These are phyloP conservation scores for Polyommatus iphigenia DNA, from an alignment of 2,888 invertebrate genomes.

Conservation along the genomic window DNA sequence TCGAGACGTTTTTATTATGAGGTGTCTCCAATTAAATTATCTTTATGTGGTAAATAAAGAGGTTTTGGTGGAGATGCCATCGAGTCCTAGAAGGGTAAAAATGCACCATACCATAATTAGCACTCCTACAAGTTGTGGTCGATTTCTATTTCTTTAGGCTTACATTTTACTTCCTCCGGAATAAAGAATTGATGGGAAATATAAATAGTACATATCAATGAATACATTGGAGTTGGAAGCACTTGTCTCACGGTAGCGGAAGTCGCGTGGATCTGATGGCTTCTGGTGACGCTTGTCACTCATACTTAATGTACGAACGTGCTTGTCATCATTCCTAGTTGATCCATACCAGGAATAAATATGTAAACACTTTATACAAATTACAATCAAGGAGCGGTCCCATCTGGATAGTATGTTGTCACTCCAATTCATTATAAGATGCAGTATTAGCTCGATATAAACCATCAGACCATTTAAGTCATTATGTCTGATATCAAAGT, in stretches of 20 bases:
- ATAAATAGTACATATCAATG: not conserved
- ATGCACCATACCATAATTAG: too few species aligned
- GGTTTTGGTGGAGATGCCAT: too few species aligned
- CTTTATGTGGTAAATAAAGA: too few species aligned
- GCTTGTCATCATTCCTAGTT: not conserved
- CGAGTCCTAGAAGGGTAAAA: too few species aligned
- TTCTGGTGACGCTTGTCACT: not conserved
- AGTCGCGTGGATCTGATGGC: not conserved
- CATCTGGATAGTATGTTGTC: not conserved
- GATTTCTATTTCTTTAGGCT: not conserved
- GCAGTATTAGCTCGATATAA: not conserved
- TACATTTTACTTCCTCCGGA: not conserved
- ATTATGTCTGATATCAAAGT: not conserved
- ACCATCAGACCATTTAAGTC: not conserved
- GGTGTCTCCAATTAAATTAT: not conserved
- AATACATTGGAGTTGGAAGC: not conserved
- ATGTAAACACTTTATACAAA: not conserved
- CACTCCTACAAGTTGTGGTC: not conserved
- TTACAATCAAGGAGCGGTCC: not conserved
- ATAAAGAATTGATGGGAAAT: conserved; percentile 1
- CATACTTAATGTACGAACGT: not conserved
- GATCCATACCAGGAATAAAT: not conserved
- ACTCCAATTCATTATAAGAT: not conserved
- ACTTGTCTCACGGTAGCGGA: conserved; percentile 19
- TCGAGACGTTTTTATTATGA: not conserved